Conservation (phyloP, 2,797 vertebrate species). For the Melopsittacus undulatus region DNA sequence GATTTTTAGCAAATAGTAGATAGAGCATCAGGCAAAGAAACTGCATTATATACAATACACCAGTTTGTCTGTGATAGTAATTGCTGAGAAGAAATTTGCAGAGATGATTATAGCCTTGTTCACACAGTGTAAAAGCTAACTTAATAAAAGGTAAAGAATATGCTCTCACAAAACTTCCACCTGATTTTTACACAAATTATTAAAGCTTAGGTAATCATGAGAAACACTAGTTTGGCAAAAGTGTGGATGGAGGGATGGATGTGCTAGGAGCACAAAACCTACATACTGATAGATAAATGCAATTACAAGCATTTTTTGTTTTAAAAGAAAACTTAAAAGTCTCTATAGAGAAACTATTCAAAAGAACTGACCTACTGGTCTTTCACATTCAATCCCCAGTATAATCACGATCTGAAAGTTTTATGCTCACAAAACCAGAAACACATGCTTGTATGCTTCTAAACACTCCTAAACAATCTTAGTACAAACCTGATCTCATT, state of each 20-base stretch:
- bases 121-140: background rate
- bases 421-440: background rate
- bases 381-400: background rate
- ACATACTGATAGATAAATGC: background rate
- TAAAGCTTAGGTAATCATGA: background rate
- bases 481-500: background rate
- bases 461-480: background rate
- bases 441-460: background rate
- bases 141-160: background rate
- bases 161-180: background rate
- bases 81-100: conserved; percentile 19
- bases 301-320: background rate
- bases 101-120: background rate
- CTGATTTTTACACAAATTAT: background rate
- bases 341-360: background rate
- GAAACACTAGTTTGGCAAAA: background rate
- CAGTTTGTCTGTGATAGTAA: background rate
- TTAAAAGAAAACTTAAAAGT: background rate
- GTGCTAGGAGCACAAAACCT: background rate
- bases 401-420: background rate
- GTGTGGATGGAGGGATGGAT: background rate
- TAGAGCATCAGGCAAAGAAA: background rate
- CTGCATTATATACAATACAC: background rate
- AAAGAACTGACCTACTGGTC: background rate
- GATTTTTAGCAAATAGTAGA: background rate